These are phyloP conservation scores for Lipotes vexillifer DNA, from an alignment of 2,113 vertebrate species.

Conservation along the genomic window DNA sequence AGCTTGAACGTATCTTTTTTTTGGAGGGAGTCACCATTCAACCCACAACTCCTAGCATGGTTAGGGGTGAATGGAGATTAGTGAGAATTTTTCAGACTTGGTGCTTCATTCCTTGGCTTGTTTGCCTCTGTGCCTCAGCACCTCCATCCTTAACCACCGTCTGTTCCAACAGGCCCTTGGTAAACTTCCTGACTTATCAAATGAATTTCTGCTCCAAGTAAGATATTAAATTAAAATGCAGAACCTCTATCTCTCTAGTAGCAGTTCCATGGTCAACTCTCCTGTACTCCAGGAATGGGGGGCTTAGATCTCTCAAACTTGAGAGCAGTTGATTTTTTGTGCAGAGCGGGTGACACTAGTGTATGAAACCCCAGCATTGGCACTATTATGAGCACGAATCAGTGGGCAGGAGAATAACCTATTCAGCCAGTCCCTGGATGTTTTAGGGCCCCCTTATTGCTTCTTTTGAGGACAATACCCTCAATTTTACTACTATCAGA, in stretches of 20 bases:
- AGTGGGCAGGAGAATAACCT: neutral
- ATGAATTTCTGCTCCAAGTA: neutral
- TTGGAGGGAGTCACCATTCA: neutral
- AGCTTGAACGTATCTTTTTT: neutral
- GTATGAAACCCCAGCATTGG: neutral
- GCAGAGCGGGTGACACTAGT: neutral
- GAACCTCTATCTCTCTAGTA: neutral
- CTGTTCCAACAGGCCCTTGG: neutral
- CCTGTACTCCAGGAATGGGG: neutral
- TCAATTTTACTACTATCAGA: neutral
- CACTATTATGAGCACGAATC: neutral
- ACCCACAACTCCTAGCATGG: neutral
- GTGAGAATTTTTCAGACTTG: neutral
- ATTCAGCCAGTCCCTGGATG: neutral
- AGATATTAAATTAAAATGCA: too few species aligned
- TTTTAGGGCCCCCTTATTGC: neutral
- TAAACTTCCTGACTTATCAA: neutral
- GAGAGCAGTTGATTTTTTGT: neutral
- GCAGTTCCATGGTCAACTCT: neutral
- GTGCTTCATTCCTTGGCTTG: neutral
- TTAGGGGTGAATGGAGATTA: neutral
- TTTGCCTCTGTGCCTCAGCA: neutral
- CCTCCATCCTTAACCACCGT: neutral
- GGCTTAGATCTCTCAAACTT: neutral
- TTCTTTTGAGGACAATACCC: neutral